Evolutionary conservation across 2,888 invertebrate genomes (phyloP), one percentile per base, ranked within the genome.

Genomic region (Pollenia angustigena): DNA sequence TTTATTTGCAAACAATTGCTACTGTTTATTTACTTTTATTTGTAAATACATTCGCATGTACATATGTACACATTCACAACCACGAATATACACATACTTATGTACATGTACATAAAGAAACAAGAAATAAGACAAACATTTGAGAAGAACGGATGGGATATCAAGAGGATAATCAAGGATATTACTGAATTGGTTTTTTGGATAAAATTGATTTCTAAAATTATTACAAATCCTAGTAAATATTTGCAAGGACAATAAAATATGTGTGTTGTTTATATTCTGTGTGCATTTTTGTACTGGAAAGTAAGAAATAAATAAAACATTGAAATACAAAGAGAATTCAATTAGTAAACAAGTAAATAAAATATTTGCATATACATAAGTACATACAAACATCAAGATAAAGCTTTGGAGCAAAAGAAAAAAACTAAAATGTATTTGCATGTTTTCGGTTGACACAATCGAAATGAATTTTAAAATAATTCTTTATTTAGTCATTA

Each of bases 91-190:
- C 52, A 72, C 72, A 18, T 68, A n/a, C 2, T 4, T 44, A 8
- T 44, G 18, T 18, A 18, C 1, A 23, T 54, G 0, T 40, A 42
- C 14, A 44, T n/a, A 50, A 32, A 32, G 48, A 7, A 18, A 42
- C 4, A 64, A 23, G 18, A n/a, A 78, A 54, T 42, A 56, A 83
- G 62, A 71, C 52, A 71, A 71, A 52, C 71, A 83, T 56, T 58
- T 44, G 50, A 66, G 58, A 14, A 68, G 71, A 72, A 72, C 48
- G 23, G 46, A 80, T 75, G 44, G 46, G 54, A 80, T 64, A 80
- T 86, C 86, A 81, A 81, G 86, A 83, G 86, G 83, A 83, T 86
- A 86, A 83, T 86, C 86, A 83, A 83, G 83, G 68, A 81, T 83
- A 72, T 74, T 72, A 76, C 54, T 71, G 80, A 69, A 44, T 82